Conservation (phyloP, 1,140 invertebrate species). For the Drosophila novamexicana region DNA sequence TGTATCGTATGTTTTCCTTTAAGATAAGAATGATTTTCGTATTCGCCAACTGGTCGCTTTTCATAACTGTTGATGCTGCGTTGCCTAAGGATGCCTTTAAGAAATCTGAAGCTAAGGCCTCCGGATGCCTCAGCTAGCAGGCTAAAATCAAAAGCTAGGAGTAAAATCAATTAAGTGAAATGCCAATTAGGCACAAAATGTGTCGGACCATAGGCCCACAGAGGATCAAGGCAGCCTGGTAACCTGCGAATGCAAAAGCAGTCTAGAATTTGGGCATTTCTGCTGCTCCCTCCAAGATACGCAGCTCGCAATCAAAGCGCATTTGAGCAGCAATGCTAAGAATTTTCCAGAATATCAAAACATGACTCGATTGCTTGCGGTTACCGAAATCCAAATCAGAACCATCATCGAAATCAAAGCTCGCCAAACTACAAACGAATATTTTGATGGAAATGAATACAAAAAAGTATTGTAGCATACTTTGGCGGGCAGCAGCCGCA, state of each 20-base stretch:
- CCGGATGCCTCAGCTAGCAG: background rate
- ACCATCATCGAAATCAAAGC: slow-evolving; percentile 42
- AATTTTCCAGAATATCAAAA: slow-evolving; percentile 49
- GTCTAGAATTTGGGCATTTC: slow-evolving; percentile 17
- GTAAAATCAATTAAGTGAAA: slow-evolving; percentile 59
- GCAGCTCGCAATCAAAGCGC: slow-evolving; percentile 59
- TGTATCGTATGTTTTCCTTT: too few species aligned
- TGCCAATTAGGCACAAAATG: slow-evolving; percentile 72
- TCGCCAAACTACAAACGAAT: slow-evolving; percentile 35
- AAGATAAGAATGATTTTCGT: too few species aligned
- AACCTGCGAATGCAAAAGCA: slow-evolving; percentile 24
- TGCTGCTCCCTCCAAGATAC: slow-evolving; percentile 11
- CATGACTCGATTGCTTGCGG: slow-evolving; percentile 43
- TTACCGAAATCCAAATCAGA: slow-evolving; percentile 40
- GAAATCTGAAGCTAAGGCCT: background rate
- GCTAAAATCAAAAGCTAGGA: slow-evolving; percentile 15
- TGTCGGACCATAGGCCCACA: slow-evolving; percentile 29
- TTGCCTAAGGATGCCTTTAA: background rate
- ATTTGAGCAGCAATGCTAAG: slow-evolving; percentile 50
- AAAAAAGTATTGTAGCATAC: slow-evolving; percentile 40
- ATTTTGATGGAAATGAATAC: slow-evolving; percentile 17
- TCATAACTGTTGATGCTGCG: background rate
- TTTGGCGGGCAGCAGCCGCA: slow-evolving; percentile 40
- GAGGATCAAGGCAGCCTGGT: slow-evolving; percentile 4
- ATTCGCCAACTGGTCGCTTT: background rate